These are phyloP conservation scores for Paraescarpia echinospica DNA, from an alignment of 1,140 invertebrate species.

Conservation along the genomic window DNA sequence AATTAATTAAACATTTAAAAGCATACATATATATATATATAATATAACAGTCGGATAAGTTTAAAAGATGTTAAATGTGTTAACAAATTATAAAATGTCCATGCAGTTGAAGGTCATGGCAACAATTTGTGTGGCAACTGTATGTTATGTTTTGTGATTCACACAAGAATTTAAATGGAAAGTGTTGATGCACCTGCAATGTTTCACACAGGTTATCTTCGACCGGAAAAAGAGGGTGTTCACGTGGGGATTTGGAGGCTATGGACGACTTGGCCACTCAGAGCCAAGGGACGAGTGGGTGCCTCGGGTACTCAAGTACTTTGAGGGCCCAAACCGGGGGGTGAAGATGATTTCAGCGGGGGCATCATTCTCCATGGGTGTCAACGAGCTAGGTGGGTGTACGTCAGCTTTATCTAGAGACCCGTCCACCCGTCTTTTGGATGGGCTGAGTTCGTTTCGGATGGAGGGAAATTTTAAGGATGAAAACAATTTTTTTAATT, in stretches of 20 bases:
- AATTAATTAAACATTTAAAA: no score
- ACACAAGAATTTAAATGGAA: not conserved
- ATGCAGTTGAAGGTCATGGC: no score
- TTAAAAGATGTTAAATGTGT: no score
- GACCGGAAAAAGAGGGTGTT: conserved; percentile 84
- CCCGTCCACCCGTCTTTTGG: no score
- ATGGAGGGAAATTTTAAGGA: no score
- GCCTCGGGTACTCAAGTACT: conserved; percentile 85
- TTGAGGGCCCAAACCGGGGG: conserved; percentile 80
- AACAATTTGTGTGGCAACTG: no score
- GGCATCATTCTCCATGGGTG: conserved; percentile 80
- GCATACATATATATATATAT: no score
- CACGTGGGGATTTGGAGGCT: conserved; percentile 93
- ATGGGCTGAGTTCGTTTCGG: no score
- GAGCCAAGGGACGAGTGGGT: conserved; percentile 89
- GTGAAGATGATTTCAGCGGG: conserved; percentile 79
- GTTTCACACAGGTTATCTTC: conserved; percentile 70
- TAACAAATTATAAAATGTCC: no score
- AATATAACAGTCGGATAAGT: no score
- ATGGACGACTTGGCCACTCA: conserved; percentile 87
- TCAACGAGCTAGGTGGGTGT: conserved; percentile 75
- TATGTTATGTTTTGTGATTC: not conserved
- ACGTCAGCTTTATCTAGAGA: no score
- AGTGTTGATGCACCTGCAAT: not conserved
- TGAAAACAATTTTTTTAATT: no score